A percentile compares a stretch with the other conserved stretches of the same genome.
Evolutionary conservation across 2,888 invertebrate species (phyloP).

Genomic region (Philereme vetulata): DNA sequence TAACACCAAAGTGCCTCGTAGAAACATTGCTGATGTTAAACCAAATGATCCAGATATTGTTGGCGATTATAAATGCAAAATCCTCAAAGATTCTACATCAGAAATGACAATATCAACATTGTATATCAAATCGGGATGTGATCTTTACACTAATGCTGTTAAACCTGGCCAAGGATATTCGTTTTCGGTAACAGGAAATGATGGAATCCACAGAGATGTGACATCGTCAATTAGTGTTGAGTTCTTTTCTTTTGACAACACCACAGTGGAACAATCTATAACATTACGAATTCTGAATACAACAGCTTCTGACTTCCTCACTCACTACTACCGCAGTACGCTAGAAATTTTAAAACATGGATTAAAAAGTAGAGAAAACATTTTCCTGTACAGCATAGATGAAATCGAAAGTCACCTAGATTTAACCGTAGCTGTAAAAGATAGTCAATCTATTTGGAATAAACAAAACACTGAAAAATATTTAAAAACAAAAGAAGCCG

Average conservation of each 20-base stretch:
- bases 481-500: slow-evolving; percentile 85
- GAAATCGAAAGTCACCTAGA: slow-evolving; percentile 87
- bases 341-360: slow-evolving; percentile 88
- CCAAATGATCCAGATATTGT: slow-evolving; percentile 96
- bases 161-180: slow-evolving; percentile 89
- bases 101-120: slow-evolving; percentile 84
- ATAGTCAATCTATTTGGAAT: slow-evolving; percentile 84
- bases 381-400: slow-evolving; percentile 89
- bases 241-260: slow-evolving; percentile 91
- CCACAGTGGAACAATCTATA: slow-evolving; percentile 92
- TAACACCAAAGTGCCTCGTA: slow-evolving; percentile 89
- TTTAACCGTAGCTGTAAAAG: slow-evolving; percentile 87
- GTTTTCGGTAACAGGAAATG: slow-evolving; percentile 93
- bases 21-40: slow-evolving; percentile 95
- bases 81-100: slow-evolving; percentile 87
- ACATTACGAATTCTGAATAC: slow-evolving; percentile 90
- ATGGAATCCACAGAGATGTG: slow-evolving; percentile 94
- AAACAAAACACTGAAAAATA: slow-evolving; percentile 86
- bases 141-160: slow-evolving; percentile 89
- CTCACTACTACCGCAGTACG: slow-evolving; percentile 89
- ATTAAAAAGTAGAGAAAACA: slow-evolving; percentile 85
- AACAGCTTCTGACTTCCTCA: slow-evolving; percentile 90
- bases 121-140: slow-evolving; percentile 90
- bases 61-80: slow-evolving; percentile 94
- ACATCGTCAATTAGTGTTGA: slow-evolving; percentile 93